These are phyloP conservation scores for Drosophila arawakana DNA, from an alignment of 1,140 invertebrate species.

Conservation along the genomic window DNA sequence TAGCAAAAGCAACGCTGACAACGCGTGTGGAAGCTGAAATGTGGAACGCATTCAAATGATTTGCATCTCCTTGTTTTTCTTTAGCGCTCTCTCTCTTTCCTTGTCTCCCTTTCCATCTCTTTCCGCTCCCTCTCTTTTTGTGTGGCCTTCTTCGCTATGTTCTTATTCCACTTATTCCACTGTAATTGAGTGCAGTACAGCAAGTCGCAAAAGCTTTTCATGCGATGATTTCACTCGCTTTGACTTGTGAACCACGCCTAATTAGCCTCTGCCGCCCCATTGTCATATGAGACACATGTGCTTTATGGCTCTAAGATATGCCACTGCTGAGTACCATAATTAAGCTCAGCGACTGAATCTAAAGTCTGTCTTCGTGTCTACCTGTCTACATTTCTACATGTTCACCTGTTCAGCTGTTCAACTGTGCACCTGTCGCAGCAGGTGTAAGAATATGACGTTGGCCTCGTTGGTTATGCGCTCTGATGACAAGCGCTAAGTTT, in stretches of 20 bases:
- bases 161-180: slow-evolving; percentile 21
- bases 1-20: neutral
- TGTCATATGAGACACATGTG: slow-evolving; percentile 29
- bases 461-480: slow-evolving; percentile 55
- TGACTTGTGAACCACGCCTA: slow-evolving; percentile 67
- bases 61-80: neutral
- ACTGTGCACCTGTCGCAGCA: slow-evolving; percentile 1
- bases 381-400: neutral
- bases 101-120: too few relatives aligned
- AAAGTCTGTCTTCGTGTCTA: slow-evolving; percentile 7
- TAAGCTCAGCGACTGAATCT: slow-evolving; percentile 29
- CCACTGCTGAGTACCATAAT: slow-evolving; percentile 39
- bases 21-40: slow-evolving; percentile 2
- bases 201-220: slow-evolving; percentile 32
- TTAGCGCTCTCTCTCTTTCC: neutral
- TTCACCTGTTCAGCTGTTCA: too few relatives aligned
- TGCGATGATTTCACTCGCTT: slow-evolving; percentile 42
- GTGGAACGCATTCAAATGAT: slow-evolving; percentile 6
- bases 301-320: neutral
- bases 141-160: slow-evolving; percentile 20
- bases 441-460: slow-evolving; percentile 33
- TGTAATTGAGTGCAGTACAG: slow-evolving; percentile 36
- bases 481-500: slow-evolving; percentile 72
- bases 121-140: neutral
- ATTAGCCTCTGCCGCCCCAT: slow-evolving; percentile 64